A percentile compares a stretch with the other conserved stretches of the same genome.
Conservation (phyloP, 2,113 vertebrate genomes). For the Cephalopterus ornatus region DNA sequence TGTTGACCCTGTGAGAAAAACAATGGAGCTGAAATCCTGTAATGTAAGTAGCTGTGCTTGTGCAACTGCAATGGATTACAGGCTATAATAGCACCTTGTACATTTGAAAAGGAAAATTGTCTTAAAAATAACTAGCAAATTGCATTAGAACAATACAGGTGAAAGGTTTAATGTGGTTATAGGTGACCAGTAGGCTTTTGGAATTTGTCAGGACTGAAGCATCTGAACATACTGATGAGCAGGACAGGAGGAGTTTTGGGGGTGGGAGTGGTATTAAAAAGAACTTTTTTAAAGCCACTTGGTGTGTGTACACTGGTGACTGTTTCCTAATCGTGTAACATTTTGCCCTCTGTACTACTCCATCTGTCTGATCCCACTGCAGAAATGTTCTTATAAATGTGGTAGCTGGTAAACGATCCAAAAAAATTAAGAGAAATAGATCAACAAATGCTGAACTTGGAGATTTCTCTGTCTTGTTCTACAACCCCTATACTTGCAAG, state of each 20-base stretch:
- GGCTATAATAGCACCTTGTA: neutral
- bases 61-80: neutral
- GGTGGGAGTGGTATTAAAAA: neutral
- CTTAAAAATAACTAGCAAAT: neutral
- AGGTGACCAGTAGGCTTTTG: neutral
- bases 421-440: neutral
- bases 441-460: neutral
- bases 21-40: constrained; percentile 89
- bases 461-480: neutral
- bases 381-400: neutral
- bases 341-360: neutral
- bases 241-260: neutral
- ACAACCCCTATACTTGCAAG: neutral
- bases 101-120: neutral
- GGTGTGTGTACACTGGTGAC: neutral
- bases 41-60: constrained; percentile 83
- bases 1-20: constrained; percentile 86
- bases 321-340: neutral
- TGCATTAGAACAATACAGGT: neutral
- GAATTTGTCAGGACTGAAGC: neutral
- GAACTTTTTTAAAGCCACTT: neutral
- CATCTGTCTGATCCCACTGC: neutral
- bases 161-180: neutral
- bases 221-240: neutral
- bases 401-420: neutral